Conservation (phyloP, 2,888 invertebrate genomes). For the Margaritifera margaritifera region DNA sequence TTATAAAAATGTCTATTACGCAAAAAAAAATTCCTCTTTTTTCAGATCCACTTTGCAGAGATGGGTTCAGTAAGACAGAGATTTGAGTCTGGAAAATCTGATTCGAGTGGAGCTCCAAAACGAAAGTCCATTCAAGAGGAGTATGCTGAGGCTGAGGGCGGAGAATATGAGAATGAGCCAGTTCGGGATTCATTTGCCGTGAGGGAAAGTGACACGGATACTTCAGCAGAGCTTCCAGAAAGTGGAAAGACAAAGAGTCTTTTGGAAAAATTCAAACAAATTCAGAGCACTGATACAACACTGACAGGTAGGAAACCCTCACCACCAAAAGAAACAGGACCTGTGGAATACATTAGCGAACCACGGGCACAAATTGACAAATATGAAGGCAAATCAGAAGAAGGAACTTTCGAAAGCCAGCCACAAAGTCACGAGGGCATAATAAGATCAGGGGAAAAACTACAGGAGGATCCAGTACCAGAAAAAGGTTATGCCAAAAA, state of each 20-base stretch:
- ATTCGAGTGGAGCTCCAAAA: slow-evolving; percentile 20
- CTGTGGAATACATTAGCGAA: slow-evolving; percentile 52
- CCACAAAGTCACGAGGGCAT: slow-evolving; percentile 51
- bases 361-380: slow-evolving; percentile 42
- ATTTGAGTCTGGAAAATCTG: slow-evolving; percentile 42
- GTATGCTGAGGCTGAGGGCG: slow-evolving; percentile 39
- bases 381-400: slow-evolving; percentile 51
- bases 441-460: slow-evolving; percentile 42
- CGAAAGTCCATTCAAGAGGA: slow-evolving; percentile 39
- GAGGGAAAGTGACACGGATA: slow-evolving; percentile 33
- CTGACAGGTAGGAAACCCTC: slow-evolving; percentile 36
- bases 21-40: background rate
- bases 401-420: slow-evolving; percentile 61
- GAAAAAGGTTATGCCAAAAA: slow-evolving; percentile 84
- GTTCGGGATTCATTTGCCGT: slow-evolving; percentile 45
- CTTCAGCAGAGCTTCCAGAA: slow-evolving; percentile 46
- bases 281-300: slow-evolving; percentile 27
- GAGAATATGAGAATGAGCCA: slow-evolving; percentile 63
- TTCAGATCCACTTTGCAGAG: slow-evolving; percentile 50
- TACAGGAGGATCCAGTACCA: slow-evolving; percentile 63
- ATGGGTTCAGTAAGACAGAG: slow-evolving; percentile 47
- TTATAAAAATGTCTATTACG: background rate
- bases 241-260: slow-evolving; percentile 48
- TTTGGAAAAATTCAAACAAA: slow-evolving; percentile 39
- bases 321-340: slow-evolving; percentile 42